Evolutionary conservation across 1,140 invertebrate genomes (phyloP), one percentile per base, ranked within the genome.

Genomic region (Euborellia annulipes): DNA sequence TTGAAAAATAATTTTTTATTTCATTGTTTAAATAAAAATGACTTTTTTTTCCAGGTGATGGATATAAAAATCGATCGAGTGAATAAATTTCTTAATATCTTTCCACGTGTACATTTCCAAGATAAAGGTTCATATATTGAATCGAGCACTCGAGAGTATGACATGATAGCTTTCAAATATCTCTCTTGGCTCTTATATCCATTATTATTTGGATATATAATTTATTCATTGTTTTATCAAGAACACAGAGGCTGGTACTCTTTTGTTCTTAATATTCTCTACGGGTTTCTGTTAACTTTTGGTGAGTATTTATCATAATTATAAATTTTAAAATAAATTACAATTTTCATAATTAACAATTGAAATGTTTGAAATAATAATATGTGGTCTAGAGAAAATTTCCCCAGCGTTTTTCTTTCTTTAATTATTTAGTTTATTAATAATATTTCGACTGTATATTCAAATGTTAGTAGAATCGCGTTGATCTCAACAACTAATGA

Each of bases 181-280:
- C 69, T 99, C 43, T 95, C 93, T 0, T 95, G 92, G 90, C 75
- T 78, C 0, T 74, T 97, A 46, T 98, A 92, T 61, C 96, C 96
- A 13, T 70, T 99, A 18, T 67, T 98, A 6, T 71, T 79, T 36
- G 81, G 86, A 23, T 99, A 99, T 65, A 85, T 87, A 17, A 69
- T 95, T 40, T 99, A 99, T 63, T 97, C 94, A 0, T 63, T 99
- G n/a, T 62, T 98, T 27, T 99, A 98, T 63, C 72, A 86, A 43
- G 95, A 99, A 62, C 96, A 99, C 62, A 95, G 89, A 64, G 93
- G 96, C 52, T 99, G 95, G 95, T 97, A 97, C 62, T 79, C 75
- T 3, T 82, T 71, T 63, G 69, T 94, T 13, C 69, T 98, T 0
- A 84, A 85, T 72, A 61, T 96, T 90, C 73, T 98, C 11, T 99